Evolutionary conservation across 1,140 invertebrate species (phyloP).

Genomic region (Helicoverpa zea): DNA sequence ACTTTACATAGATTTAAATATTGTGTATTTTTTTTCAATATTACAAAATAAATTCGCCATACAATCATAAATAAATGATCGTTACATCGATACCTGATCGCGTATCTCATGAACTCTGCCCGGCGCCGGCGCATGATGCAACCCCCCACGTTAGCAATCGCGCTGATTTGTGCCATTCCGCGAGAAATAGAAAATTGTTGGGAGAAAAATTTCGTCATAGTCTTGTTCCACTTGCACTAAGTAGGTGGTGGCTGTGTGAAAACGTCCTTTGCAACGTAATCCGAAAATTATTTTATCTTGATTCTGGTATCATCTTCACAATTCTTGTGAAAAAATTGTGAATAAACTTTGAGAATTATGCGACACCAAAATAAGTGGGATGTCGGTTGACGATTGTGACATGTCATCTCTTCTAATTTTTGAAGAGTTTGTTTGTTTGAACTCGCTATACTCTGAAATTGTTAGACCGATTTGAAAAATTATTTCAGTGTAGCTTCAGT

Average conservation of each 20-base stretch:
- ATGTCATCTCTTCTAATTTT: too few species aligned
- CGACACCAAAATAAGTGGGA: too few species aligned
- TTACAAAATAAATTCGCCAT: background rate
- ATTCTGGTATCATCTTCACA: background rate
- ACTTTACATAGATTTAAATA: background rate
- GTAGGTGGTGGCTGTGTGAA: slow-evolving; percentile 21
- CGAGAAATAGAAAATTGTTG: slow-evolving; percentile 59
- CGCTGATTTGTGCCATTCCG: slow-evolving; percentile 51
- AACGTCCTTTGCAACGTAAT: slow-evolving; percentile 6
- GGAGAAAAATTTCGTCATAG: slow-evolving; percentile 58
- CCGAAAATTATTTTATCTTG: slow-evolving; percentile 10
- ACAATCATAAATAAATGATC: background rate
- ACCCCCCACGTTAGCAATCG: slow-evolving; percentile 44
- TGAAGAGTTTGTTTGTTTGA: too few species aligned
- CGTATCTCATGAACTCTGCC: slow-evolving; percentile 27
- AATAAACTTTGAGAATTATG: too few species aligned
- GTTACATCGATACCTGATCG: slow-evolving; percentile 19
- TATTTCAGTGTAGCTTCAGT: too few species aligned
- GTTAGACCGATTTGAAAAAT: too few species aligned
- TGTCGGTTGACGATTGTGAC: too few species aligned
- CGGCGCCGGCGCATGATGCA: slow-evolving; percentile 36
- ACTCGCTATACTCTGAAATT: too few species aligned
- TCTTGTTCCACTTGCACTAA: slow-evolving; percentile 37
- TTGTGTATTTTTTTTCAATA: too few species aligned
- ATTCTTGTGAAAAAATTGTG: background rate